Conservation (phyloP, 2,113 vertebrate species). For the Phodopus roborovskii region DNA sequence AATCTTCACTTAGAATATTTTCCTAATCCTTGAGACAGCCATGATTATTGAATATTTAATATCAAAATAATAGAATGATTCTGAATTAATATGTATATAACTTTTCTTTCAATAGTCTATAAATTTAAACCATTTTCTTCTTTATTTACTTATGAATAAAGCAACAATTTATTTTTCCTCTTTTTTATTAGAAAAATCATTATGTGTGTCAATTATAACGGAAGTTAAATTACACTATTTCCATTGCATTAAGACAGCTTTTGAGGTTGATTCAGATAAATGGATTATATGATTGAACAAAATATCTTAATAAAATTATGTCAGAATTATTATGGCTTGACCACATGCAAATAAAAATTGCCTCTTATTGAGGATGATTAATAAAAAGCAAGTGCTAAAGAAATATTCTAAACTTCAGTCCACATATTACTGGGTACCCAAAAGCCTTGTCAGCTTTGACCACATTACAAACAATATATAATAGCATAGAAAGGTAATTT, state of each 20-base stretch:
- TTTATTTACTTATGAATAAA: neutral
- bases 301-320: neutral
- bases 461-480: neutral
- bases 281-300: neutral
- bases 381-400: neutral
- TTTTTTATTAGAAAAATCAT: neutral
- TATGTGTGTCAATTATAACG: neutral
- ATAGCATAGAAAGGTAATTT: conserved; percentile 28
- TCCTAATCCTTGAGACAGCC: neutral
- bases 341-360: neutral
- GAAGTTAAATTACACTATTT: neutral
- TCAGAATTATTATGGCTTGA: neutral
- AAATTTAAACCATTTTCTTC: neutral
- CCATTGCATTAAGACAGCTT: neutral
- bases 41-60: neutral
- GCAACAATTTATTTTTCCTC: conserved; percentile 4
- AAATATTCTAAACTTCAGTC: conserved; percentile 34
- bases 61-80: neutral
- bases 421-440: conserved; percentile 16
- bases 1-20: neutral
- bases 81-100: neutral
- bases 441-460: conserved; percentile 33
- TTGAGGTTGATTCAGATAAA: neutral
- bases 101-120: neutral
- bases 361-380: conserved; percentile 13